Evolutionary conservation across 2,888 invertebrate species (phyloP), one percentile per base, ranked within the genome.

Genomic region (Rhagonycha fulva): DNA sequence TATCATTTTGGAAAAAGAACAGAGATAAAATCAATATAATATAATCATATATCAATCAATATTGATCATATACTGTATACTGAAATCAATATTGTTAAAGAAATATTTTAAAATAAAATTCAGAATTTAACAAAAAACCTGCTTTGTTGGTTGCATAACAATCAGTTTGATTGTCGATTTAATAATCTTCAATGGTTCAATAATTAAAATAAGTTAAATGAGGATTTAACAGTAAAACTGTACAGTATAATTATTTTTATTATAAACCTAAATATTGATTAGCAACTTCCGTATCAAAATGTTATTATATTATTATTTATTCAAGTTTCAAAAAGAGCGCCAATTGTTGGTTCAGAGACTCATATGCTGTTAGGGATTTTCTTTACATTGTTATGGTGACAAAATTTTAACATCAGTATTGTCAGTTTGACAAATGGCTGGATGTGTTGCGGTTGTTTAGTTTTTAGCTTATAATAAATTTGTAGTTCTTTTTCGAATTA

Each of bases 401-500:
- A 67, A 62, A 68, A 14, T 30, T 19, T n/a, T 14, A 62, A 62
- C 62, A 23, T 62, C 12, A 62, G 14, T 47, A 11, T 28, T 68
- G 70, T 75, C 75, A 72, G 75, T 75, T 75, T 75, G 75, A 75
- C 75, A 75, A 75, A 75, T 75, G 75, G 75, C 72, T 75, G 68
- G 69, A 68, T 47, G 68, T 67, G 24, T 71, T 68, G 60, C 66
- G 71, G 72, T 72, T 63, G 47, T 63, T 60, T 69, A 14, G 47
- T 28, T 62, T 71, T 14, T 71, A 23, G 28, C 47, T 47, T 68
- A 30, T 62, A 61, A 67, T 62, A 66, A 62, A 66, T 66, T 66
- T 66, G 63, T 66, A 66, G 63, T 66, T 66, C 23, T 66, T 66
- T 66, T 66, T 66, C n/a, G 26, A 66, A 24, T 66, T 66, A 9